Conservation (phyloP, 1,140 invertebrate genomes). For the Manduca sexta region DNA sequence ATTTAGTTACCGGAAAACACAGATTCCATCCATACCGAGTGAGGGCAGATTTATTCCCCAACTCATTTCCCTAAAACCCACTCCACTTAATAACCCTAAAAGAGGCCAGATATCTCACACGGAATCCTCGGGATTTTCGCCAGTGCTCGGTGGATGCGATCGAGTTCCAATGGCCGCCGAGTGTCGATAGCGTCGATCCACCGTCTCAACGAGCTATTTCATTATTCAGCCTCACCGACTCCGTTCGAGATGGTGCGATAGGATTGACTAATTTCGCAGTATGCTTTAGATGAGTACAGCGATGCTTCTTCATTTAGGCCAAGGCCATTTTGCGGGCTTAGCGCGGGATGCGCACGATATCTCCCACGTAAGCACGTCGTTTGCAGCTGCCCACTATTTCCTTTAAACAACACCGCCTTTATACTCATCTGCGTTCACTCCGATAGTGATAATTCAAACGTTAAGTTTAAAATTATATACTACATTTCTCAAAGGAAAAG, state of each 20-base stretch:
- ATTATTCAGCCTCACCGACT: conserved; percentile 57
- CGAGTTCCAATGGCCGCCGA: conserved; percentile 42
- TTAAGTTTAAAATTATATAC: conserved; percentile 32
- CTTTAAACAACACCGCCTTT: conserved; percentile 14
- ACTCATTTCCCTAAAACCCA: conserved; percentile 64
- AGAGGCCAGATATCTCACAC: conserved; percentile 57
- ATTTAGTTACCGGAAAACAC: conserved; percentile 49
- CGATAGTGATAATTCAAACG: conserved; percentile 31
- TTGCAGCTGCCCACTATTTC: conserved; percentile 29
- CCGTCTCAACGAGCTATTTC: conserved; percentile 60
- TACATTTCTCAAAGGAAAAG: conserved; percentile 26
- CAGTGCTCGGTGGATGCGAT: conserved; percentile 30
- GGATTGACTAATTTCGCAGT: conserved; percentile 62
- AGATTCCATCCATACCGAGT: conserved; percentile 37
- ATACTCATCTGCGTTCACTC: conserved; percentile 9
- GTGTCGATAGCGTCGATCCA: conserved; percentile 42
- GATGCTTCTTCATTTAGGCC: conserved; percentile 51
- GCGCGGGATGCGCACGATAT: conserved; percentile 41
- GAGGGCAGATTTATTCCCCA: conserved; percentile 44
- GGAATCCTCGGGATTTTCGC: conserved; percentile 60
- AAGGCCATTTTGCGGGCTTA: conserved; percentile 49
- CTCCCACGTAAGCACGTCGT: conserved; percentile 50
- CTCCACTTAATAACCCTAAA: conserved; percentile 66
- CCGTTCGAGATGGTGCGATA: conserved; percentile 48
- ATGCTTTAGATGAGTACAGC: conserved; percentile 37